Conservation (phyloP, 1,140 invertebrate species). For the Pseudomyrmex sp. region DNA sequence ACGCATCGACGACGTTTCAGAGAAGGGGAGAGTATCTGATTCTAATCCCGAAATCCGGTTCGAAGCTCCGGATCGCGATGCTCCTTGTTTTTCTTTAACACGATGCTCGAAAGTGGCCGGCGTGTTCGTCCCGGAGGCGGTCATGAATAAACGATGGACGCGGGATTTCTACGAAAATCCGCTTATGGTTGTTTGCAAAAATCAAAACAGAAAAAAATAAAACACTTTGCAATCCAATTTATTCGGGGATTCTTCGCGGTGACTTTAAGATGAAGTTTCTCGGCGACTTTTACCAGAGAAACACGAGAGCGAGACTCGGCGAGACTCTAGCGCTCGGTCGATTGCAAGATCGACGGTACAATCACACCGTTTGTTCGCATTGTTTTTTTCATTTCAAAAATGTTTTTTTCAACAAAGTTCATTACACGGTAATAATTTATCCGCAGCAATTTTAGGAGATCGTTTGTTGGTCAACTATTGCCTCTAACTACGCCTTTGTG, state of each 20-base stretch:
- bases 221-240: conserved; percentile 14
- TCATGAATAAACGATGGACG: conserved; percentile 52
- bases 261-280: not conserved
- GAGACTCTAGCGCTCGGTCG: too few species aligned
- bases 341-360: not conserved
- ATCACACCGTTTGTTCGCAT: conserved; percentile 1
- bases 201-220: not conserved
- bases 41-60: conserved; percentile 72
- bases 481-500: conserved; percentile 9
- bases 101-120: conserved; percentile 45
- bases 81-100: conserved; percentile 67
- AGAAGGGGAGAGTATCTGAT: conserved; percentile 60
- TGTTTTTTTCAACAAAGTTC: conserved; percentile 15
- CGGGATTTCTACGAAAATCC: conserved; percentile 3
- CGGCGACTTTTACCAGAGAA: not conserved
- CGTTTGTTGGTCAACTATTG: conserved; percentile 36
- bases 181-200: conserved; percentile 21
- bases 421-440: conserved; percentile 42
- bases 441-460: conserved; percentile 55
- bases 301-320: not conserved
- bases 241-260: not conserved
- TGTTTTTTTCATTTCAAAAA: not conserved
- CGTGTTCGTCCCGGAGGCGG: conserved; percentile 31
- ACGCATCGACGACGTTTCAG: conserved; percentile 26
- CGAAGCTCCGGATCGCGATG: conserved; percentile 54